Evolutionary conservation across 2,797 vertebrate genomes (phyloP), one percentile per base, ranked within the genome.

Genomic region (Lacerta bilineata): DNA sequence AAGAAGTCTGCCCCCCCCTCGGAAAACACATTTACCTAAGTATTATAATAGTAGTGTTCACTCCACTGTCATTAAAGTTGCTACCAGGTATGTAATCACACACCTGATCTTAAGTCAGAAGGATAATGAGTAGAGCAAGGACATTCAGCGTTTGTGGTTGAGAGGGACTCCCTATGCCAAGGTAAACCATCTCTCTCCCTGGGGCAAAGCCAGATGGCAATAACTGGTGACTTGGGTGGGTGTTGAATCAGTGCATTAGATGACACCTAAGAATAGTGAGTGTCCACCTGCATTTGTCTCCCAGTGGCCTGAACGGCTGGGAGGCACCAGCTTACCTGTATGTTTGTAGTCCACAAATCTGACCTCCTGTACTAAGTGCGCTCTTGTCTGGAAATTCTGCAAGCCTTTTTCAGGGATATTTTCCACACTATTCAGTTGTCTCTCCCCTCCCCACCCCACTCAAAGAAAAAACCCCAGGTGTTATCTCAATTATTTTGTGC

Each of bases 41-140:
- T 90, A 94, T 90, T 93, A 92, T 0, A 72, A 91, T 78, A 87
- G 91, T 85, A 89, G 90, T 66, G 85, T 90, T 92, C 84, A 91
- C 91, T 90, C 90, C 89, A 83, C 87, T 95, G 90, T 93, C 93
- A 95, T 94, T 93, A 95, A 92, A 91, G 85, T 84, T 77, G 80
- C 93, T 89, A 81, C 36, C 78, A 87, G 75, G 80, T 64, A 76
- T 41, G 64, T 78, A 87, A 87, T 78, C 36, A 69, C 6, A 77
- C 43, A 78, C 81, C 66, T 77, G 61, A 25, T 50, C 10, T 69
- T 20, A 33, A 83, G 39, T 55, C 43, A 27, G 15, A 66, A 68
- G 43, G 64, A 69, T 76, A 64, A 88, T 75, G 76, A 83, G 17
- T 43, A 43, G 20, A 64, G 50, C 39, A 69, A 71, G 66, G 46